These are phyloP conservation scores for Pseudopipra pipra DNA, from an alignment of 2,113 vertebrate genomes.

Conservation along the genomic window DNA sequence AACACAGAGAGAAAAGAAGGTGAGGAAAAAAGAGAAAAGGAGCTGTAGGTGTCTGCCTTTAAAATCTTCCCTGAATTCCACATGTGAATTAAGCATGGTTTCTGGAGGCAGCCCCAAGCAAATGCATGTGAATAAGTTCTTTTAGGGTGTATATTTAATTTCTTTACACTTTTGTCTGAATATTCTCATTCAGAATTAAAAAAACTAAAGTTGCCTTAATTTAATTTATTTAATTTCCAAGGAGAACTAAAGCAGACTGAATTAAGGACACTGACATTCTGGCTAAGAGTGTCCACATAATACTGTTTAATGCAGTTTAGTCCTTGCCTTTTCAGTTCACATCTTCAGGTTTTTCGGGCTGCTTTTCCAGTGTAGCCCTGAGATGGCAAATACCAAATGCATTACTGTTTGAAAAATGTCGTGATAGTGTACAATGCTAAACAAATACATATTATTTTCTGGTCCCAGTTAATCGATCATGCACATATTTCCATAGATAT, in stretches of 20 bases:
- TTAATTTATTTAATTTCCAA: background rate
- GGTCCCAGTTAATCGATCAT: background rate
- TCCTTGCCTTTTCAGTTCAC: background rate
- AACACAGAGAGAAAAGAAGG: background rate
- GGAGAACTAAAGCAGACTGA: background rate
- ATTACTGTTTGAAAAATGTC: background rate
- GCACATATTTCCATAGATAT: background rate
- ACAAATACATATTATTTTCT: background rate
- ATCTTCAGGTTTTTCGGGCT: background rate
- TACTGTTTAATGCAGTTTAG: background rate
- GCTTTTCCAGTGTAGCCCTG: background rate
- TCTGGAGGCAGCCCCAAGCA: background rate
- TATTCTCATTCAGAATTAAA: background rate
- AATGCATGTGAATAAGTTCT: background rate
- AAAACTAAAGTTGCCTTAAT: background rate
- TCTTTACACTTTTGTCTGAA: background rate
- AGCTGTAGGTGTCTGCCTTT: background rate
- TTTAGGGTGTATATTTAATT: background rate
- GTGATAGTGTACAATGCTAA: background rate
- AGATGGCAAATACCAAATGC: background rate
- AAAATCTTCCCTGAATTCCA: background rate
- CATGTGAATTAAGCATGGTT: background rate
- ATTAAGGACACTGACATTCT: background rate
- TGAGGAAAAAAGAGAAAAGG: background rate
- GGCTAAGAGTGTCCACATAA: background rate